Conservation (phyloP, 2,888 invertebrate genomes). For the Sesia apiformis region DNA sequence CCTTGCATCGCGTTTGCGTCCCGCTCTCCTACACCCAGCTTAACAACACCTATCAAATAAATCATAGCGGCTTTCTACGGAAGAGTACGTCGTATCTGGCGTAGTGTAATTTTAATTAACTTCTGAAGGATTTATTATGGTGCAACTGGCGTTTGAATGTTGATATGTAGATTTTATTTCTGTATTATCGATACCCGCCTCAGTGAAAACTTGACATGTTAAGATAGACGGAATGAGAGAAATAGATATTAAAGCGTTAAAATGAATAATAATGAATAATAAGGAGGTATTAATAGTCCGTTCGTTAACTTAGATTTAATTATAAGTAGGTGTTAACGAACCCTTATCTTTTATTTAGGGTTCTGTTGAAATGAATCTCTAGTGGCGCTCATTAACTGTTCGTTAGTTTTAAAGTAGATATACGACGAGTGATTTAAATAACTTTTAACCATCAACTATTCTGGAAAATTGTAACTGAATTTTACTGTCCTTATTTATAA, state of each 20-base stretch:
- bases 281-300: background rate
- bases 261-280: background rate
- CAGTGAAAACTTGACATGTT: background rate
- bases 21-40: constrained; percentile 1
- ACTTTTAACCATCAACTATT: no score
- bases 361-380: no score
- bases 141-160: background rate
- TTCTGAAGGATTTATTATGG: constrained; percentile 9
- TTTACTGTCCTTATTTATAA: no score
- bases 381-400: no score
- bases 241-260: background rate
- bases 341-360: no score
- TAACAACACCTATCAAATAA: constrained; percentile 14
- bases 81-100: constrained; percentile 10
- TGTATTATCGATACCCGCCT: background rate
- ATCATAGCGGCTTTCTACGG: constrained; percentile 17
- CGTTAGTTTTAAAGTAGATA: no score
- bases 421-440: no score
- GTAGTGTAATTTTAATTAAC: constrained; percentile 14
- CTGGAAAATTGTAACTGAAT: no score
- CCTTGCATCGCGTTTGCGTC: no score
- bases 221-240: background rate
- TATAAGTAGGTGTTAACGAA: background rate
- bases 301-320: background rate
- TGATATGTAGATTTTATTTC: background rate